Conservation (phyloP, 2,888 invertebrate genomes). For the Watsonalla binaria region DNA sequence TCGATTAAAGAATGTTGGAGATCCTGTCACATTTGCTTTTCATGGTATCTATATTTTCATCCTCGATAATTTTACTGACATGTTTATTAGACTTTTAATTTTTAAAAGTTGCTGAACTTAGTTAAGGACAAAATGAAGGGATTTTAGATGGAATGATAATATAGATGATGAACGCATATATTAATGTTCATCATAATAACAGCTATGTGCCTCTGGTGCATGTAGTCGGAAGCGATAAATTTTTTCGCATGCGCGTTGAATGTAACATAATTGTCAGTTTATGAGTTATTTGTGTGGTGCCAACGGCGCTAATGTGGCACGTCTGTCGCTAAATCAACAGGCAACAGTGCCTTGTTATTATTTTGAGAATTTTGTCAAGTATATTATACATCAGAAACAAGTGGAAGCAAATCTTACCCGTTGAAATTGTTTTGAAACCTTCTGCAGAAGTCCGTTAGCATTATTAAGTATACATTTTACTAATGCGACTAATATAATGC, state of each 20-base stretch:
- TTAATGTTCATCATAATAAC: conserved; percentile 2
- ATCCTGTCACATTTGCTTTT: too few relatives aligned
- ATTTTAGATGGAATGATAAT: not conserved
- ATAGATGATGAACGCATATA: too few relatives aligned
- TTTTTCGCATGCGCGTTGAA: conserved; percentile 45
- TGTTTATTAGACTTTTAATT: too few relatives aligned
- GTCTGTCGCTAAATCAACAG: conserved; percentile 38
- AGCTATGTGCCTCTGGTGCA: conserved; percentile 19
- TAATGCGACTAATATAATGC: too few relatives aligned
- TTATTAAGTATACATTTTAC: too few relatives aligned
- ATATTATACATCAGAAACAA: too few relatives aligned
- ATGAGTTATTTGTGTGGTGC: conserved; percentile 57
- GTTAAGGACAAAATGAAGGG: not conserved
- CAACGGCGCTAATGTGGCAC: conserved; percentile 45
- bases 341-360: not conserved
- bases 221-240: conserved; percentile 66
- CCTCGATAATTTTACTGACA: too few relatives aligned
- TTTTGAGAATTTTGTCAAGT: not conserved
- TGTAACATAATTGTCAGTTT: conserved; percentile 58
- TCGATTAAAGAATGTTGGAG: too few relatives aligned
- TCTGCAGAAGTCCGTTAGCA: not conserved
- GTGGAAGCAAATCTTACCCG: not conserved
- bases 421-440: not conserved
- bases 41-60: too few relatives aligned
- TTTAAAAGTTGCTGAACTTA: too few relatives aligned